Base-by-base conservation (phyloP, 2,113 vertebrate genomes). In the Pygoscelis antarcticus region DNA sequence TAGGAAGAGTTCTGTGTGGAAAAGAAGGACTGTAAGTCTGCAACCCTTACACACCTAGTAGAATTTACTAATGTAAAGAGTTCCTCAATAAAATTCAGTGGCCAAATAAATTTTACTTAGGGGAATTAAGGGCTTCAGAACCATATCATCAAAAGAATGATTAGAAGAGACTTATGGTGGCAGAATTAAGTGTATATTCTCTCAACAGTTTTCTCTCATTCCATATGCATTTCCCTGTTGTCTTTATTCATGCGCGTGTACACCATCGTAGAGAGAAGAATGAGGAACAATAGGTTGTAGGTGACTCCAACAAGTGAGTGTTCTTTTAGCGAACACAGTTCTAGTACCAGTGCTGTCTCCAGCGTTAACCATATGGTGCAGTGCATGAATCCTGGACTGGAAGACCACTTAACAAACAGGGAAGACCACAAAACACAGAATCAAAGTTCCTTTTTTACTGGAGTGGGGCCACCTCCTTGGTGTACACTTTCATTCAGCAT, bases 321-420 rank as follows among this genome's bases (percentile, higher is more conserved):
- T 79, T 90, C 89, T 97, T 97, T 94, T 93, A 89, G 95, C 89
- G 95, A 95, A 78, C 23, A 69, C 15, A 57, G 16, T 83, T 95
- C 77, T 78, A 72, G 32, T 54, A 55, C 36, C 46, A 70, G 55
- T 93, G 42, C 65, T 90, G 57, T 90, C 79, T 91, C 64, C 89
- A 66, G 46, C 25, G 72, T 89, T 87, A 90, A 82, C 70, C 27
- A 2, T 71, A 20, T 58, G 20, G 16, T 91, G 47, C 42, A 68
- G 52, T 81, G 57, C 76, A 65, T 90, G 82, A 85, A 55, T 69
- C 20, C 49, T 78, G 55, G 42, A 78, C 62, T 85, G 22, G 55
- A 94, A 93, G 83, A 84, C 55, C 19, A 26, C 27, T 84, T 83
- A 51, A 79, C 44, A 85, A 75, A 74, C 36, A 77, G n/a, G 44